Evolutionary conservation across 2,888 invertebrate genomes (phyloP).

Genomic region (Lasiommata megera): DNA sequence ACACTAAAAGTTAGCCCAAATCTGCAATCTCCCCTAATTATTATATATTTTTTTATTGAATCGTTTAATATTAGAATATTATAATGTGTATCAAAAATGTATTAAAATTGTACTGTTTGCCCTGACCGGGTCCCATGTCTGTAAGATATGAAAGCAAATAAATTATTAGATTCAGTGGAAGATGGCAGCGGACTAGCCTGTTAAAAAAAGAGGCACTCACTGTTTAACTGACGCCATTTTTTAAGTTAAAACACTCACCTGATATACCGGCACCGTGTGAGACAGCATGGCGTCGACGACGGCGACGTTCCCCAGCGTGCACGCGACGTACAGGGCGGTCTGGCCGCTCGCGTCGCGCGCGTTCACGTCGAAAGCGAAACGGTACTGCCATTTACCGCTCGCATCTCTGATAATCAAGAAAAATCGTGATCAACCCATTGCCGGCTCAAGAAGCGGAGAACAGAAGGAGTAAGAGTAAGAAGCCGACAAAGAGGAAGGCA

Average conservation of each 20-base stretch:
- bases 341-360: constrained; percentile 94
- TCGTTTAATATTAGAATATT: too few relatives aligned
- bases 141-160: too few relatives aligned
- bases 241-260: background rate
- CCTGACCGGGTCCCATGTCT: too few relatives aligned
- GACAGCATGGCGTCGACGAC: constrained; percentile 87
- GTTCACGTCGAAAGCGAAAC: constrained; percentile 95
- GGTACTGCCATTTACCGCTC: constrained; percentile 90
- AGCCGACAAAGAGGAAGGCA: constrained; percentile 43
- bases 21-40: too few relatives aligned
- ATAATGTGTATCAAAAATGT: too few relatives aligned
- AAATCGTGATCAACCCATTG: background rate
- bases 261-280: constrained; percentile 37
- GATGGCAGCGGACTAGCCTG: too few relatives aligned
- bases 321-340: constrained; percentile 94
- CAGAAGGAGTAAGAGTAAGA: constrained; percentile 42
- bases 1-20: too few relatives aligned
- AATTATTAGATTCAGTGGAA: too few relatives aligned
- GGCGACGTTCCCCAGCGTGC: constrained; percentile 89
- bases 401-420: constrained; percentile 64
- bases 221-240: too few relatives aligned
- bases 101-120: too few relatives aligned
- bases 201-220: too few relatives aligned
- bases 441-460: constrained; percentile 39
- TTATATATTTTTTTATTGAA: too few relatives aligned